Evolutionary conservation across 2,888 invertebrate species (phyloP), one percentile per base, ranked within the genome.

Genomic region (Callimorpha dominula): DNA sequence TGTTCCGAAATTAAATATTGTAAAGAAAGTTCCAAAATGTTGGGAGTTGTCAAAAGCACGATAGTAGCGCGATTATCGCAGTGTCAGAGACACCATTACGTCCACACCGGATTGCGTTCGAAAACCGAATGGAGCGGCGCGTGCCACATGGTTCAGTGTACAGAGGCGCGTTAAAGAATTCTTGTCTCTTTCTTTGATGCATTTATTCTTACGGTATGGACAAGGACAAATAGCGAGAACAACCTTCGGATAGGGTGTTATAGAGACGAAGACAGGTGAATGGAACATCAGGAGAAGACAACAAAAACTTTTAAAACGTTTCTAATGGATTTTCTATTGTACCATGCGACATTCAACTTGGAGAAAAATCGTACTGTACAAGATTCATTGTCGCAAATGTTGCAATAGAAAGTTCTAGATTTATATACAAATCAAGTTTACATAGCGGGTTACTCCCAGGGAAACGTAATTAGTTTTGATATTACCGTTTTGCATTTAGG

Each of bases 111-210:
- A 76, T 87, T 85, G 82, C 91, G 93, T 89, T 93, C 93, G 88
- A 85, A 91, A 91, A 92, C 94, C 92, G 95, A 95, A 95, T 95
- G 94, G 90, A 90, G 89, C 88, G 91, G 92, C 95, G 94, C 95
- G 95, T 95, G 95, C 94, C 94, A 92, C 93, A 94, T 92, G 94
- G 88, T 91, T 83, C 84, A 86, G 85, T 88, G 86, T 86, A 80
- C 80, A 81, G 80, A 87, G 86, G 85, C 86, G 86, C 84, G 82
- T 81, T 83, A 78, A 88, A 88, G 87, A 88, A 88, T 78, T 85
- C 81, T 89, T 81, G 88, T 95, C 95, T 91, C 95, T 94, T 91
- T 95, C 93, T 91, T 90, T 57, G 66, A 71, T 75, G 78, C 78
- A 77, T 73, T 31, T 77, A 82, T 83, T 84, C 82, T 81, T 82